Evolutionary conservation across 1,140 invertebrate genomes (phyloP).

Genomic region (Episyrphus balteatus): DNA sequence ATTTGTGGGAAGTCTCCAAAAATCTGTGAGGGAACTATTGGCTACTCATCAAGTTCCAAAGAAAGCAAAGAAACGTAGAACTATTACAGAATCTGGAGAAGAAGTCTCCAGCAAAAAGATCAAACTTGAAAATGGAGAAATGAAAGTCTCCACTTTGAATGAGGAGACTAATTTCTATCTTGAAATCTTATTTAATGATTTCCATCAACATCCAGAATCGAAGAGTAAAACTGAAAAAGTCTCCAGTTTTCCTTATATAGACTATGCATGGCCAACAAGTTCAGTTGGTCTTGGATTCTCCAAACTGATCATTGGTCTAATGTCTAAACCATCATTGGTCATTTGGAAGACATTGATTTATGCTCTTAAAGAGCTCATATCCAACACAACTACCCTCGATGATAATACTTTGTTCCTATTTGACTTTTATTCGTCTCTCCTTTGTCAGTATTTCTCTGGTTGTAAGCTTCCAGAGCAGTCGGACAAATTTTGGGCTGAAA

Average conservation of each 20-base stretch:
- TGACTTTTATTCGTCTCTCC: slow-evolving; percentile 24
- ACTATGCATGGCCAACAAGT: slow-evolving; percentile 19
- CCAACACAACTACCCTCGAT: slow-evolving; percentile 5
- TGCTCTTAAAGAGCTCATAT: slow-evolving; percentile 15
- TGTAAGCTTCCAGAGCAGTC: slow-evolving; percentile 22
- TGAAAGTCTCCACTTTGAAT: background rate
- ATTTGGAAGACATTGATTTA: slow-evolving; percentile 29
- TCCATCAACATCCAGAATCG: background rate
- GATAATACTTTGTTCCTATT: slow-evolving; percentile 11
- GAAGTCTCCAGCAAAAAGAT: background rate
- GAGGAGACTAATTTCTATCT: background rate
- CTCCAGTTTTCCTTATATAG: background rate
- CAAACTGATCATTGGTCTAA: slow-evolving; percentile 18
- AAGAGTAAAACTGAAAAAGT: background rate
- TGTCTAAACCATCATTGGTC: slow-evolving; percentile 29
- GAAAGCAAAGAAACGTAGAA: background rate
- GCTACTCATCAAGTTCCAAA: background rate
- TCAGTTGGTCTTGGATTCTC: slow-evolving; percentile 22
- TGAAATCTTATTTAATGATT: slow-evolving; percentile 1
- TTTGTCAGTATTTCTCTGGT: slow-evolving; percentile 25
- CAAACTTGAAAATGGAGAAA: background rate
- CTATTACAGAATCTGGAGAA: background rate
- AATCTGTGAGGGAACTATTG: slow-evolving; percentile 18
- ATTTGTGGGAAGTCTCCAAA: slow-evolving; percentile 23
- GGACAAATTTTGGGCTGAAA: slow-evolving; percentile 7